Evolutionary conservation across 2,113 vertebrate genomes (phyloP).

Genomic region (Rhipidura dahli): DNA sequence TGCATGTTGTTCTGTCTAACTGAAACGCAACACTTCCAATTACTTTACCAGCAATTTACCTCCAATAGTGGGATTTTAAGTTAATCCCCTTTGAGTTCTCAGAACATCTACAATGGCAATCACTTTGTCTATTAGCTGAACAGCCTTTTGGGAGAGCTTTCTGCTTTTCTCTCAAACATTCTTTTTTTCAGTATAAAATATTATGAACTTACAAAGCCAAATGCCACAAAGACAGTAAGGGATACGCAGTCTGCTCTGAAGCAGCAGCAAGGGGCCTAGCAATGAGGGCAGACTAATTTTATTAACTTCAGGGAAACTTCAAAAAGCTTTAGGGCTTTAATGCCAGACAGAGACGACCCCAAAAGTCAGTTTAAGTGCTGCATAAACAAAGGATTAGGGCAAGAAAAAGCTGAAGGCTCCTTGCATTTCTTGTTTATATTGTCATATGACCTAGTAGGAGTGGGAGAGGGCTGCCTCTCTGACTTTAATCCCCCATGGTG

Average conservation of each 20-base stretch:
- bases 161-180: not conserved
- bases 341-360: conserved; percentile 73
- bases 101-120: conserved; percentile 40
- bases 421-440: conserved; percentile 69
- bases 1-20: not conserved
- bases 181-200: conserved; percentile 53
- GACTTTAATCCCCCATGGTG: conserved; percentile 52
- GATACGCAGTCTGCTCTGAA: conserved; percentile 37
- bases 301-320: conserved; percentile 79
- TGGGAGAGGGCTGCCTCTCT: conserved; percentile 47
- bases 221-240: conserved; percentile 45
- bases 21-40: conserved; percentile 41
- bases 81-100: conserved; percentile 39
- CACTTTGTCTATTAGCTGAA: conserved; percentile 34
- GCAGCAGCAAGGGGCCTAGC: conserved; percentile 64
- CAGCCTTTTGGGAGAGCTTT: conserved; percentile 33
- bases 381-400: conserved; percentile 73
- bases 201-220: conserved; percentile 61
- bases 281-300: conserved; percentile 73
- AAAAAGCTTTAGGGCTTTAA: conserved; percentile 76
- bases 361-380: conserved; percentile 75
- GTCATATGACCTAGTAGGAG: conserved; percentile 64
- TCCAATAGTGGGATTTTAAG: not conserved
- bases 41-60: conserved; percentile 44
- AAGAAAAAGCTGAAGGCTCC: conserved; percentile 68